phyloP scores from a whole-genome alignment of 2,888 invertebrate genomes.

The Operophtera brumata region DNA sequence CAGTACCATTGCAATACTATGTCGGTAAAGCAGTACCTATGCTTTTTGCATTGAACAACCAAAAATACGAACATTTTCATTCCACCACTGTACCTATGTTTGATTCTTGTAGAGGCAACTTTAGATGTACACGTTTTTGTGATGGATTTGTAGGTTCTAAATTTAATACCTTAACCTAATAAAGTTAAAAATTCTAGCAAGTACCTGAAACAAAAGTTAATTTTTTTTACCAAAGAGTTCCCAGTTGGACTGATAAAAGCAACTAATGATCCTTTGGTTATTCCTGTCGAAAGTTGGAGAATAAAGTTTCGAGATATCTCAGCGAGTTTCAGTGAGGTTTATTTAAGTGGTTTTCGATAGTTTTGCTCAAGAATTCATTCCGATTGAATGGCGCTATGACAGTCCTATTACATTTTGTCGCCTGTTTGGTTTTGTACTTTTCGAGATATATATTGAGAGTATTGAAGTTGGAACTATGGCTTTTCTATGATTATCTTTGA shows the following conservation, averaged over 20 bases:
- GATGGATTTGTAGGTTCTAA: too few relatives aligned
- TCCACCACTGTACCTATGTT: too few relatives aligned
- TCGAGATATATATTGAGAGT: too few relatives aligned
- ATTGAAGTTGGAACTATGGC: background rate
- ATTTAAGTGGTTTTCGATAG: conserved; percentile 29
- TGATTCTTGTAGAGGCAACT: too few relatives aligned
- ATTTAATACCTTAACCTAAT: too few relatives aligned
- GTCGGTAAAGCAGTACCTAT: too few relatives aligned
- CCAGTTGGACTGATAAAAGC: conserved; percentile 16
- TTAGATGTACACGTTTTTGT: too few relatives aligned
- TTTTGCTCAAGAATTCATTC: conserved; percentile 24
- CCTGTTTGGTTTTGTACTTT: background rate
- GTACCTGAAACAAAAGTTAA: background rate
- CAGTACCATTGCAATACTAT: too few relatives aligned
- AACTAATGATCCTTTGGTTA: conserved; percentile 24
- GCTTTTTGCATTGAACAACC: too few relatives aligned
- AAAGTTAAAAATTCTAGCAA: background rate
- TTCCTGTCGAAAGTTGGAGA: conserved; percentile 19
- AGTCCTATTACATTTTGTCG: conserved; percentile 16
- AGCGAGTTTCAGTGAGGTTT: conserved; percentile 20
- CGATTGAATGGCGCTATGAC: conserved; percentile 23
- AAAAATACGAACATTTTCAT: too few relatives aligned
- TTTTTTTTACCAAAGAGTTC: conserved; percentile 12
- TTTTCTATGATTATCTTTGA: background rate
- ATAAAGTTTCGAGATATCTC: conserved; percentile 25